phyloP scores from a whole-genome alignment of 2,888 invertebrate species.

The Sylvicola cinctus region DNA sequence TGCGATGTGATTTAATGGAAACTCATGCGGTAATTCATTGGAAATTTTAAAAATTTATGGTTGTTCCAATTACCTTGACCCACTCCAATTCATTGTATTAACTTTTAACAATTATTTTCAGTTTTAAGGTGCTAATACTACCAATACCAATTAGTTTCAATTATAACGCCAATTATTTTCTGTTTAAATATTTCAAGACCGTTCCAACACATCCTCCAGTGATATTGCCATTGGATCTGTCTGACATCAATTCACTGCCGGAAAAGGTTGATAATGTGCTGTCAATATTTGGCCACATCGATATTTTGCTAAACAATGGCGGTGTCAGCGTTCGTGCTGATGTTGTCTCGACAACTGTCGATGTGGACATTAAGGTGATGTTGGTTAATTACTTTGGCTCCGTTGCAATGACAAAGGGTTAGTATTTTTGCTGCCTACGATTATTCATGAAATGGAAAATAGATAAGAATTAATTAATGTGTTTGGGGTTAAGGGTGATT shows the following conservation, averaged over 20 bases:
- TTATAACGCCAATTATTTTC: conserved; percentile 2
- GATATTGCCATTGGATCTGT: conserved; percentile 53
- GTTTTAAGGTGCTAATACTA: conserved; percentile 1
- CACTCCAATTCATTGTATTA: conserved; percentile 4
- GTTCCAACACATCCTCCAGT: conserved; percentile 46
- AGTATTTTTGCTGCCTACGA: conserved; percentile 6
- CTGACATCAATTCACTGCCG: conserved; percentile 42
- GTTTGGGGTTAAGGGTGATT: no score
- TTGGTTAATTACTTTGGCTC: conserved; percentile 87
- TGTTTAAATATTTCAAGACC: conserved; percentile 28
- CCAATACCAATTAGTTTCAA: conserved; percentile 2
- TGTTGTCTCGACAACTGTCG: conserved; percentile 48
- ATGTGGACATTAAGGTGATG: conserved; percentile 78
- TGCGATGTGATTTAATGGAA: conserved; percentile 48
- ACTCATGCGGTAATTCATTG: conserved; percentile 38
- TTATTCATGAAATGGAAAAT: background rate
- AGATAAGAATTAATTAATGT: no score
- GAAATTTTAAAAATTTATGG: background rate
- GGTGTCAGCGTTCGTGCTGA: conserved; percentile 68
- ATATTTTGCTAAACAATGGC: conserved; percentile 79
- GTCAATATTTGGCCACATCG: conserved; percentile 51
- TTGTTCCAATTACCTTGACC: conserved; percentile 1
- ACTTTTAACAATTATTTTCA: conserved; percentile 4
- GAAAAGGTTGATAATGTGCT: conserved; percentile 41
- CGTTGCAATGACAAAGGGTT: conserved; percentile 79